phyloP scores from a whole-genome alignment of 2,797 vertebrate species.

The Sebastes itinus region DNA sequence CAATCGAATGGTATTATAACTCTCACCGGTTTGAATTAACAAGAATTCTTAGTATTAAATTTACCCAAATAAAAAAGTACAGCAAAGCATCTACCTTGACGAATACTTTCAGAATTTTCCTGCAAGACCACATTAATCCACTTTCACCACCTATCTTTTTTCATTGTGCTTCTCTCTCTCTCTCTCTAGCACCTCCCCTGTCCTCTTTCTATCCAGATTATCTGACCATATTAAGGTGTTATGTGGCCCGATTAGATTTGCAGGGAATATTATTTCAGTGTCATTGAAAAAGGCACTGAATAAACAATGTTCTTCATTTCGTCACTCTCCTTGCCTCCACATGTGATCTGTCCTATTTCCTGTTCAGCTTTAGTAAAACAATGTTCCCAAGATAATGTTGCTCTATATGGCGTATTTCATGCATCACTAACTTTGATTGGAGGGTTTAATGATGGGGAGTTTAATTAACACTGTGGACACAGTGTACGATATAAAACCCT shows the following conservation, averaged over 20 bases:
- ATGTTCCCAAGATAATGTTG: not conserved
- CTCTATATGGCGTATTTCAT: not conserved
- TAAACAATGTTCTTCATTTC: conserved; percentile 34
- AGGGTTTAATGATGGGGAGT: not conserved
- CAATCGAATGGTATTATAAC: not conserved
- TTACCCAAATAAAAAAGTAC: not conserved
- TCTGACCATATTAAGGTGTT: conserved; percentile 72
- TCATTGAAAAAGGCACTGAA: conserved; percentile 60
- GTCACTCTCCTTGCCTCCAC: conserved; percentile 2
- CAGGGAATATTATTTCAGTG: conserved; percentile 70
- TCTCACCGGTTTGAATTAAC: not conserved
- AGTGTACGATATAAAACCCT: conserved; percentile 24
- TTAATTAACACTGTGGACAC: conserved; percentile 11
- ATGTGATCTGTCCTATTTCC: not conserved
- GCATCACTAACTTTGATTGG: not conserved
- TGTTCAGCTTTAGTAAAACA: not conserved
- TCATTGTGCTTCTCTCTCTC: not conserved
- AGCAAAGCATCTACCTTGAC: not conserved
- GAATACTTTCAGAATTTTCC: not conserved
- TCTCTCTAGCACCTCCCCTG: conserved; percentile 17
- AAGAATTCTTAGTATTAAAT: not conserved
- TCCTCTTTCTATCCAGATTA: conserved; percentile 69
- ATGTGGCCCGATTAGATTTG: conserved; percentile 70
- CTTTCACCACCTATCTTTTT: conserved; percentile 1
- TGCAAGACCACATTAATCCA: not conserved